Percentiles rank a stretch among this genome's conserved stretches.
Evolutionary conservation across 2,888 invertebrate genomes (phyloP).

Genomic region (Thymelicus sylvestris): DNA sequence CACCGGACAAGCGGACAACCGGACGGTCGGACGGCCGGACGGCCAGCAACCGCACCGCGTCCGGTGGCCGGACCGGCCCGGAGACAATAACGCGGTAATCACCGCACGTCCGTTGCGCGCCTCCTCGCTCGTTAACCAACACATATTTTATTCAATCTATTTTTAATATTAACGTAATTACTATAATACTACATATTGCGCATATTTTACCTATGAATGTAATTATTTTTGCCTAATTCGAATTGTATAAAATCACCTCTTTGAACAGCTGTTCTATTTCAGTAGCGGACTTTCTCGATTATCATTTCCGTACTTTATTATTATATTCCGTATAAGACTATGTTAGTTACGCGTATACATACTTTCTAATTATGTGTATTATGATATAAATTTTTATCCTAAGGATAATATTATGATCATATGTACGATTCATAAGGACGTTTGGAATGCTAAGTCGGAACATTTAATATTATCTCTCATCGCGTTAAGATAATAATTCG

Average conservation of each 20-base stretch:
- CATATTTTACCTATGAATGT: constrained; percentile 84
- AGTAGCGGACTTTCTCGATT: constrained; percentile 80
- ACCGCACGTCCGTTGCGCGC: constrained; percentile 63
- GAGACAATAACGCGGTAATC: constrained; percentile 67
- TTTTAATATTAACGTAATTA: constrained; percentile 84
- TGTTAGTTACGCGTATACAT: constrained; percentile 82
- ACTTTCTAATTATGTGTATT: constrained; percentile 83
- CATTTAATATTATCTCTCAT: constrained; percentile 83
- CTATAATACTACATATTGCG: constrained; percentile 80
- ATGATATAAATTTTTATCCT: constrained; percentile 83
- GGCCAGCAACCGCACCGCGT: constrained; percentile 21
- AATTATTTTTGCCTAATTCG: constrained; percentile 84
- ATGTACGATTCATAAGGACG: constrained; percentile 79
- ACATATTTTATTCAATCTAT: constrained; percentile 84
- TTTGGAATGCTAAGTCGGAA: constrained; percentile 78
- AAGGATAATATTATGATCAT: constrained; percentile 81
- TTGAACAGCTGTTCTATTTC: constrained; percentile 78
- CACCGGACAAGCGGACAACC: constrained; percentile 43
- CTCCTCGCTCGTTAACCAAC: constrained; percentile 80
- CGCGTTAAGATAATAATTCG: constrained; percentile 81
- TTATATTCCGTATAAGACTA: constrained; percentile 78
- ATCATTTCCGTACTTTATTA: constrained; percentile 47
- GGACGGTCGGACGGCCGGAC: constrained; percentile 48
- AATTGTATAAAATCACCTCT: constrained; percentile 83
- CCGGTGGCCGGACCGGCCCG: constrained; percentile 46